Evolutionary conservation across 2,113 vertebrate species (phyloP).

Genomic region (Gasterosteus aculeatus): DNA sequence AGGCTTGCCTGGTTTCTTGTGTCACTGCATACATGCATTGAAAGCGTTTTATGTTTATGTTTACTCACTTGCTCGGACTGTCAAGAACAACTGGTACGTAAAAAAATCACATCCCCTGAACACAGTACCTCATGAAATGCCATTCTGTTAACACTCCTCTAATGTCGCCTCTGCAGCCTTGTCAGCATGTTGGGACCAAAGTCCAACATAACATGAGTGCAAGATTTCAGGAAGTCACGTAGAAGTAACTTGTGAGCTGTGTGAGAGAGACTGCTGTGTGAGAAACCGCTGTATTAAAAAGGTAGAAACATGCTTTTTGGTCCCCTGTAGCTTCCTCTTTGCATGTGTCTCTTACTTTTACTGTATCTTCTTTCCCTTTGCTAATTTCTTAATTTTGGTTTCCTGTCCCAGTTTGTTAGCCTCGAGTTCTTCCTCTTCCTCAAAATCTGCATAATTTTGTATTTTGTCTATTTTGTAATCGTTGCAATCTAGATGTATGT

Average conservation of each 20-base stretch:
- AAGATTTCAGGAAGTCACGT: constrained; percentile 60
- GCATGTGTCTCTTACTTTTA: neutral
- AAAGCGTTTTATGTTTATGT: too few species aligned
- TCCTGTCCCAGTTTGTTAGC: neutral
- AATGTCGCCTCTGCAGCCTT: constrained; percentile 28
- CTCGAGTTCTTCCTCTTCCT: neutral
- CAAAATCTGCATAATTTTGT: neutral
- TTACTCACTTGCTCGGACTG: too few species aligned
- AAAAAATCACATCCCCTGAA: neutral
- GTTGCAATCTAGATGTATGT: neutral
- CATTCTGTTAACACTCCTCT: neutral
- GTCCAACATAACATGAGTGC: constrained; percentile 50
- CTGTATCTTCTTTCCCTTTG: neutral
- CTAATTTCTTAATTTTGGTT: neutral
- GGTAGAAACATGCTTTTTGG: constrained; percentile 33
- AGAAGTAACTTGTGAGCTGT: neutral
- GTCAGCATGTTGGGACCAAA: constrained; percentile 53
- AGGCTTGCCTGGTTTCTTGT: too few species aligned
- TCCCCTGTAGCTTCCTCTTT: neutral
- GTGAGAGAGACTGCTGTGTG: neutral
- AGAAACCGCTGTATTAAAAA: constrained; percentile 16
- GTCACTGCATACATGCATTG: too few species aligned
- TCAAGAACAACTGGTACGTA: neutral
- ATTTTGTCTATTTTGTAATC: too few species aligned
- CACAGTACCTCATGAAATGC: neutral